Conservation (phyloP, 30 jellyfish, hydroid and myxozoan genomes). For the Nemopilema nomurai region DNA sequence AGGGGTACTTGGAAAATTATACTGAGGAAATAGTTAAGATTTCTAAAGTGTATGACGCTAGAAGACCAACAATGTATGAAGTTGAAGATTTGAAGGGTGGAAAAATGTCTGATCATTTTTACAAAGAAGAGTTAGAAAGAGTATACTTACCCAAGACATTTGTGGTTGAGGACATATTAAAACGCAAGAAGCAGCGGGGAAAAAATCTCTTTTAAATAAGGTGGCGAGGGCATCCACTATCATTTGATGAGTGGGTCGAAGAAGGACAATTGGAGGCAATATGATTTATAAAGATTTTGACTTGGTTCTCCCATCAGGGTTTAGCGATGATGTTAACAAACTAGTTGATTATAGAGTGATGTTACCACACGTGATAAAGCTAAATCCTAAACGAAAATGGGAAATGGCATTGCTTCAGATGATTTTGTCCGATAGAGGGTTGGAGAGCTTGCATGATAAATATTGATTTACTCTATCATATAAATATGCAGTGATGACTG, state of each 20-base stretch:
- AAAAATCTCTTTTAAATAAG: slow-evolving; percentile 28
- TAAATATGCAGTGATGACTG: neutral
- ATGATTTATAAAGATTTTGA: slow-evolving; percentile 29
- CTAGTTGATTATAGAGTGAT: neutral
- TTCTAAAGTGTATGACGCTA: neutral
- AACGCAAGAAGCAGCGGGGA: slow-evolving; percentile 5
- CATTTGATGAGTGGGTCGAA: slow-evolving; percentile 41
- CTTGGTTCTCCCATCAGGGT: slow-evolving; percentile 38
- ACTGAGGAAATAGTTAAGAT: slow-evolving; percentile 56
- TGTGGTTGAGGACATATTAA: slow-evolving; percentile 16
- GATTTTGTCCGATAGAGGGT: slow-evolving; percentile 17
- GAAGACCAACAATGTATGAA: slow-evolving; percentile 1
- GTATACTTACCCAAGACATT: slow-evolving; percentile 38
- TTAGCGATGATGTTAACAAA: neutral
- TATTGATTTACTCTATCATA: slow-evolving; percentile 14
- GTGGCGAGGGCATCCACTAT: slow-evolving; percentile 35
- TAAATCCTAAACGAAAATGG: slow-evolving; percentile 13
- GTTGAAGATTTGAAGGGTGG: slow-evolving; percentile 46
- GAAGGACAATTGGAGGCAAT: slow-evolving; percentile 27
- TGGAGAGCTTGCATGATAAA: slow-evolving; percentile 4
- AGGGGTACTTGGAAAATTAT: slow-evolving; percentile 41
- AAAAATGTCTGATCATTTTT: slow-evolving; percentile 34
- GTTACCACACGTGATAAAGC: slow-evolving; percentile 3
- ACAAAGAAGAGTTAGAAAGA: slow-evolving; percentile 33
- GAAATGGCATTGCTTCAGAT: slow-evolving; percentile 40